Evolutionary conservation across 1,140 invertebrate species (phyloP).

Genomic region (Diploscapter pachys): DNA sequence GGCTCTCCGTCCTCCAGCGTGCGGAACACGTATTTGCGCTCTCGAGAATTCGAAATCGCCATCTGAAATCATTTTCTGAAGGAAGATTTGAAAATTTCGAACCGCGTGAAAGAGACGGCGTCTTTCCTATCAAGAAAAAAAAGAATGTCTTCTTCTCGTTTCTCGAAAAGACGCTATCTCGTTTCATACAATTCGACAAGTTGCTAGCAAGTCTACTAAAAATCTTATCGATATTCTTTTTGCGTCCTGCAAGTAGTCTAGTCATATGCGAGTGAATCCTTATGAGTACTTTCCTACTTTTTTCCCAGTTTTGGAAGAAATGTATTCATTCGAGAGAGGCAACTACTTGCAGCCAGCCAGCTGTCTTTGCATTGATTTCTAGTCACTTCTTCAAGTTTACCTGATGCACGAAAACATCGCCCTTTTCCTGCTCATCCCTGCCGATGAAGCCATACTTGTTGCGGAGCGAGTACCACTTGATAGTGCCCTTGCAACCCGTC

Average conservation of each 20-base stretch:
- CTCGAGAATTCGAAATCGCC: slow-evolving; percentile 31
- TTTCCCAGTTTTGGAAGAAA: too few species aligned
- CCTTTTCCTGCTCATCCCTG: slow-evolving; percentile 30
- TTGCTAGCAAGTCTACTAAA: too few species aligned
- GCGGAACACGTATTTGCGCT: slow-evolving; percentile 33
- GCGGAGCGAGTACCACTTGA: slow-evolving; percentile 39
- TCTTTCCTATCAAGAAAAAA: background rate
- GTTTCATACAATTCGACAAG: too few species aligned
- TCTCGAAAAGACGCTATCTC: too few species aligned
- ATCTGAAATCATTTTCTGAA: slow-evolving; percentile 9
- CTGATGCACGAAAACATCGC: slow-evolving; percentile 39
- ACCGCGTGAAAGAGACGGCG: slow-evolving; percentile 27
- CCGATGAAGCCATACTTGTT: slow-evolving; percentile 36
- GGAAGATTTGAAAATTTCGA: slow-evolving; percentile 9
- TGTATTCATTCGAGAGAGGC: too few species aligned
- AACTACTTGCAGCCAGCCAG: too few species aligned
- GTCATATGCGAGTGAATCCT: too few species aligned
- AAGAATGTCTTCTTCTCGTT: background rate
- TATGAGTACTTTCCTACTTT: too few species aligned
- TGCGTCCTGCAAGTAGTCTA: too few species aligned
- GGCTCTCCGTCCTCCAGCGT: slow-evolving; percentile 32
- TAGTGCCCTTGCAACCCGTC: slow-evolving; percentile 18
- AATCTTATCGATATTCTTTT: too few species aligned
- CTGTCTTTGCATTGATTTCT: too few species aligned
- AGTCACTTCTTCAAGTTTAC: background rate